A percentile compares a stretch with the other conserved stretches of the same genome.
These are phyloP conservation scores for Epinephelus cyanopodus DNA, from an alignment of 2,113 vertebrate genomes.

Conservation along the genomic window DNA sequence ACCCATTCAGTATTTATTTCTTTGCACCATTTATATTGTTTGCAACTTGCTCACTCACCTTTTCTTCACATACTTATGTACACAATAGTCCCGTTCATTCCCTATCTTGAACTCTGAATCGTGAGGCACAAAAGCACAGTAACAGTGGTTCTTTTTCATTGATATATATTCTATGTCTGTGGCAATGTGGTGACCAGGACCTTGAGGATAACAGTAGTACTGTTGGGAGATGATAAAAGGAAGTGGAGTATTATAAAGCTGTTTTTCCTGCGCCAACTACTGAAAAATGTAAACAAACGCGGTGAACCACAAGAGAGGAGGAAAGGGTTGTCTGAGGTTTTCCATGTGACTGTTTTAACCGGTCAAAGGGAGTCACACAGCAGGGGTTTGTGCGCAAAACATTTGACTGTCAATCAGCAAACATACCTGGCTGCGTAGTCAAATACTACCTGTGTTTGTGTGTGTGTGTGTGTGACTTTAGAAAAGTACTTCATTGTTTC, in stretches of 20 bases:
- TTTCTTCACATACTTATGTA: neutral
- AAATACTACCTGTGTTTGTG: neutral
- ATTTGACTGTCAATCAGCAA: neutral
- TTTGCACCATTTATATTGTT: neutral
- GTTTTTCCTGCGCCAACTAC: neutral
- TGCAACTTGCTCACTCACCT: neutral
- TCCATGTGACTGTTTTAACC: neutral
- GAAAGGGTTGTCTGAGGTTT: conserved; percentile 16
- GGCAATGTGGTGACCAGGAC: neutral
- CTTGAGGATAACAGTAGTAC: neutral
- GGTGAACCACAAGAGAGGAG: neutral
- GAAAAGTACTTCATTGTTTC: too few species aligned
- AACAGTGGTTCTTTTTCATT: too few species aligned
- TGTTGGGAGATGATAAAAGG: neutral
- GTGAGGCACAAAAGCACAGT: too few species aligned
- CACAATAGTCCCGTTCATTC: neutral
- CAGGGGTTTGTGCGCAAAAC: neutral
- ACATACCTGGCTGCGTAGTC: neutral
- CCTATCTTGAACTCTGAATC: neutral
- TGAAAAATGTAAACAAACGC: conserved; percentile 43
- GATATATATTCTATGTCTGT: too few species aligned
- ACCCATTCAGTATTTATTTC: neutral
- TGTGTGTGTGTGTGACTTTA: neutral
- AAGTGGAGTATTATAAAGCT: neutral
- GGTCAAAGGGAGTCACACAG: neutral